Evolutionary conservation across 2,797 vertebrate genomes (phyloP).

Genomic region (Xenopus petersii): DNA sequence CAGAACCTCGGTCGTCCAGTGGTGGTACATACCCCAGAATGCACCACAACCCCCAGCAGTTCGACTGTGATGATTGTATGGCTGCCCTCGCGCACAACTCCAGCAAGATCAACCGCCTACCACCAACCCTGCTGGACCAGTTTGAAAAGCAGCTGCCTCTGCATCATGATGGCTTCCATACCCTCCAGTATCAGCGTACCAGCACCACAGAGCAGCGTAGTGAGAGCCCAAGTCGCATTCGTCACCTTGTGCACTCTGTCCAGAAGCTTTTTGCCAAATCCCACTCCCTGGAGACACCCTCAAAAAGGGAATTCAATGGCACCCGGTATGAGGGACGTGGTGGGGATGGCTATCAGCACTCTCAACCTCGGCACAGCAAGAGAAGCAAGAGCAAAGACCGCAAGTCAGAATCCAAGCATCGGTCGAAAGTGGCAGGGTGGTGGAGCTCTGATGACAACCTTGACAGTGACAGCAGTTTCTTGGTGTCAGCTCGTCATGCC

Average conservation of each 20-base stretch:
- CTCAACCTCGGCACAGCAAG: conserved; percentile 75
- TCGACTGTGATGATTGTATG: conserved; percentile 95
- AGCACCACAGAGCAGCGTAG: conserved; percentile 82
- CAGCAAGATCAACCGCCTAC: conserved; percentile 90
- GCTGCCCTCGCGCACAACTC: conserved; percentile 67
- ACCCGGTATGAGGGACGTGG: conserved; percentile 80
- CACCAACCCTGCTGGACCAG: conserved; percentile 90
- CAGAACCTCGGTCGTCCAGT: conserved; percentile 68
- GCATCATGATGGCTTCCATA: conserved; percentile 96
- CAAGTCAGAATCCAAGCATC: conserved; percentile 72
- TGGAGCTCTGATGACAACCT: conserved; percentile 98
- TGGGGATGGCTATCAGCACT: conserved; percentile 71
- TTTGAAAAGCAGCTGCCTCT: conserved; percentile 96
- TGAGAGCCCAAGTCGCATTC: conserved; percentile 95
- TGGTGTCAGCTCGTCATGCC: conserved; percentile 74
- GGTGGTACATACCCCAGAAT: conserved; percentile 96
- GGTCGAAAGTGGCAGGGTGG: conserved; percentile 86
- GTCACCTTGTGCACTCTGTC: conserved; percentile 96
- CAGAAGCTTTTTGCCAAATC: conserved; percentile 98
- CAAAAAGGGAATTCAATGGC: conserved; percentile 91
- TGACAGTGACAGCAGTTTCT: conserved; percentile 95
- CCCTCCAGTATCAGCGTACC: conserved; percentile 90
- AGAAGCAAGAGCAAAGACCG: conserved; percentile 77
- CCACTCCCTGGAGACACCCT: conserved; percentile 91
- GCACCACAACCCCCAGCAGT: conserved; percentile 84